Conservation (phyloP, 2,113 vertebrate species). For the Engystomops pustulosus region DNA sequence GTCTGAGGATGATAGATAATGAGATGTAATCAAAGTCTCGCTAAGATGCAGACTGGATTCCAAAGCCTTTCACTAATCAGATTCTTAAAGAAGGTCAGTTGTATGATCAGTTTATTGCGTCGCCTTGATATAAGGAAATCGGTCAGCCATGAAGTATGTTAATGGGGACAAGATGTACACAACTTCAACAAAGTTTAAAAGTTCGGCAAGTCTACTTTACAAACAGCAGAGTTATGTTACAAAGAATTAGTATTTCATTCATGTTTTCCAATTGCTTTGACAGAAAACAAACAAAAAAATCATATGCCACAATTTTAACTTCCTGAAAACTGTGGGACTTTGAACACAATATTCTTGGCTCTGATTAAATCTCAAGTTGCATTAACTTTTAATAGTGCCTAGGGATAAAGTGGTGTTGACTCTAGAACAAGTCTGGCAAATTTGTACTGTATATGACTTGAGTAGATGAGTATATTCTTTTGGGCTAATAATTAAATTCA, state of each 20-base stretch:
- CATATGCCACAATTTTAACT: neutral
- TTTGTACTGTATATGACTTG: too few species aligned
- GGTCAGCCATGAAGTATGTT: conserved; percentile 44
- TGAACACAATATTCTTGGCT: too few species aligned
- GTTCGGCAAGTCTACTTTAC: neutral
- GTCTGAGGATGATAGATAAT: conserved; percentile 18
- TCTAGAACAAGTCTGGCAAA: too few species aligned
- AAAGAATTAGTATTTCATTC: neutral
- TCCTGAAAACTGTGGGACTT: neutral
- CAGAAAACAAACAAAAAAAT: neutral
- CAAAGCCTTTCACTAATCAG: conserved; percentile 4
- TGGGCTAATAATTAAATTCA: too few species aligned
- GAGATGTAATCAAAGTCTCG: conserved; percentile 4
- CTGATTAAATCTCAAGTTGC: neutral
- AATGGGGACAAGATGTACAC: conserved; percentile 37
- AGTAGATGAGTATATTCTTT: too few species aligned
- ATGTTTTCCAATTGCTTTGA: neutral
- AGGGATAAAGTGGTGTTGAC: neutral
- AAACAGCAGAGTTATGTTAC: neutral
- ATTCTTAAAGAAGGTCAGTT: neutral
- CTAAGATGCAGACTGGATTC: conserved; percentile 4
- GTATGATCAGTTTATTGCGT: conserved; percentile 3
- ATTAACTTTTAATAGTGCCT: neutral
- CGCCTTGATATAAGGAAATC: conserved; percentile 20
- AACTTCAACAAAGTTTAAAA: conserved; percentile 18